phyloP scores from a whole-genome alignment of 2,797 vertebrate species.

The Arctocebus calabarensis region DNA sequence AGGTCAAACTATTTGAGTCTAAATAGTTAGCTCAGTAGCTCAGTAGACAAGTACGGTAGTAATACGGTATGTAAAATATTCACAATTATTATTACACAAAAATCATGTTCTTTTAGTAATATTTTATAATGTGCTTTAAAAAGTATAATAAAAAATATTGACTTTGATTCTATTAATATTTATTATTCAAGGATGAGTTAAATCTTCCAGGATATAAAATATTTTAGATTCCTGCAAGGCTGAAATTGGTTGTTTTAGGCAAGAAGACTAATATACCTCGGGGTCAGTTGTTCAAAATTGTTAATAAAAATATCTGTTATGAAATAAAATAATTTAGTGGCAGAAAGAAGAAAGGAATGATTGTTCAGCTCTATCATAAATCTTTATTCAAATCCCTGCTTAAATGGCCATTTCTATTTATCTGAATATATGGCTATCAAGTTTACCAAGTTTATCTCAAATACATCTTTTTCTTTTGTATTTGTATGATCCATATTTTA shows the following conservation, averaged over 20 bases:
- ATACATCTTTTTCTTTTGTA: not conserved
- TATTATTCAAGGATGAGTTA: slow-evolving; percentile 41
- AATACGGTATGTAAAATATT: slow-evolving; percentile 38
- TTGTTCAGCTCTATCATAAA: not conserved
- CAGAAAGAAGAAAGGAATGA: not conserved
- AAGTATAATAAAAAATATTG: slow-evolving; percentile 42
- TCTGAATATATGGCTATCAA: not conserved
- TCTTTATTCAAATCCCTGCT: not conserved
- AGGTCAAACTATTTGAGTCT: slow-evolving; percentile 44
- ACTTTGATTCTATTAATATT: slow-evolving; percentile 53
- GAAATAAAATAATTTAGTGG: not conserved
- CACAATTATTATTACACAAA: not conserved
- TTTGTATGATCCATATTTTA: not conserved
- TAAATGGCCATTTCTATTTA: not conserved
- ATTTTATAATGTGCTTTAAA: slow-evolving; percentile 48
- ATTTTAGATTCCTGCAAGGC: slow-evolving; percentile 18
- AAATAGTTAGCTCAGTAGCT: slow-evolving; percentile 26
- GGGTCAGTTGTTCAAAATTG: slow-evolving; percentile 5
- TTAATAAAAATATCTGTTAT: not conserved
- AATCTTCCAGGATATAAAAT: slow-evolving; percentile 26
- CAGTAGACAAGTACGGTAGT: slow-evolving; percentile 41
- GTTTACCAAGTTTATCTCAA: not conserved
- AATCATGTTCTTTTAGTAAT: slow-evolving; percentile 51
- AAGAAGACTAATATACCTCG: not conserved
- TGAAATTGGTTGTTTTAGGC: slow-evolving; percentile 53